phyloP scores from a whole-genome alignment of 2,888 invertebrate species.

The Elmis aenea region DNA sequence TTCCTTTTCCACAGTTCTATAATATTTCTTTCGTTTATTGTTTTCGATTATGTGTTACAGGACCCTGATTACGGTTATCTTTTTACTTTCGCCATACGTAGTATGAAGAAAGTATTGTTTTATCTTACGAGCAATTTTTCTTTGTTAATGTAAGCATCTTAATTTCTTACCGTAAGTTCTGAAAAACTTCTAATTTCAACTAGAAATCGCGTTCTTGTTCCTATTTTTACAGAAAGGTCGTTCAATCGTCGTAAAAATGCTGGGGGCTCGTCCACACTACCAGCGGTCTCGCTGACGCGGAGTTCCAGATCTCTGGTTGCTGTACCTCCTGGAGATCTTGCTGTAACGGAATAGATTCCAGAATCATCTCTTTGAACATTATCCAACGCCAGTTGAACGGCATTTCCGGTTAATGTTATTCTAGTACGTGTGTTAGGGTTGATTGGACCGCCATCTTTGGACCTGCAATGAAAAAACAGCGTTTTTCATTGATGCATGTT shows the following conservation, averaged over 20 bases:
- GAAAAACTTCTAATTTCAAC: constrained; percentile 74
- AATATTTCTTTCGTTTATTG: no score
- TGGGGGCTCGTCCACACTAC: constrained; percentile 62
- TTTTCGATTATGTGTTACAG: no score
- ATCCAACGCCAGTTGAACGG: constrained; percentile 70
- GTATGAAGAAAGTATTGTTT: no score
- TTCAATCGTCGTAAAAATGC: constrained; percentile 77
- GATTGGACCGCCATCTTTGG: constrained; percentile 57
- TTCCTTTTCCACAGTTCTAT: no score
- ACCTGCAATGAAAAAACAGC: constrained; percentile 41
- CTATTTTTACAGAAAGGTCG: constrained; percentile 85
- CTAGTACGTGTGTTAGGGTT: constrained; percentile 63
- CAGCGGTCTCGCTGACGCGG: constrained; percentile 50
- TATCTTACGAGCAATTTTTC: no score
- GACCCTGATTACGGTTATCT: no score
- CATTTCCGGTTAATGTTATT: constrained; percentile 54
- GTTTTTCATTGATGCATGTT: constrained; percentile 8
- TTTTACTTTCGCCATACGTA: no score
- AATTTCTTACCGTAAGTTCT: constrained; percentile 65
- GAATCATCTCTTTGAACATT: constrained; percentile 66
- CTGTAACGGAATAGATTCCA: constrained; percentile 71
- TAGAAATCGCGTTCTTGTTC: constrained; percentile 77
- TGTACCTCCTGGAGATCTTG: constrained; percentile 54
- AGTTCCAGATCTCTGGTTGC: constrained; percentile 53
- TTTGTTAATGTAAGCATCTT: no score